A percentile compares a stretch with the other conserved stretches of the same genome.
phyloP scores from a whole-genome alignment of 2,888 invertebrate genomes.

The Calameuta idolon region DNA sequence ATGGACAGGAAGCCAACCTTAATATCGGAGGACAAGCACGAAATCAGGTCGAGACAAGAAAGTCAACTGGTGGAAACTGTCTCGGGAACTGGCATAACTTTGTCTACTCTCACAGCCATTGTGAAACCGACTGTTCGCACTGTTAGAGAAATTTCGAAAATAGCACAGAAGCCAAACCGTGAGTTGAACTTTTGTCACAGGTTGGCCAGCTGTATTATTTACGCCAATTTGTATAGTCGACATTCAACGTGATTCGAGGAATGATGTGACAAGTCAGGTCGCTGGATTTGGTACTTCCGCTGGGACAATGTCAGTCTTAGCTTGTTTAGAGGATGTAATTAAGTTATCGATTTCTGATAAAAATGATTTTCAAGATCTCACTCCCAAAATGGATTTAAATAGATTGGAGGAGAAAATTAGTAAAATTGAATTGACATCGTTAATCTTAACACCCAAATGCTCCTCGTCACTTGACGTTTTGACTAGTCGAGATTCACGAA shows the following conservation, averaged over 20 bases:
- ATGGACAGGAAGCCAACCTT: not conserved
- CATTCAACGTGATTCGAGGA: not conserved
- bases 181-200: not conserved
- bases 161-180: not conserved
- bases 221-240: not conserved
- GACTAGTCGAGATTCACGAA: not conserved
- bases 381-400: not conserved
- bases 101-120: not conserved
- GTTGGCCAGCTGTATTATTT: not conserved
- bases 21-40: not conserved
- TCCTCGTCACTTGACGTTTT: not conserved
- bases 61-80: not conserved
- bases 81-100: not conserved
- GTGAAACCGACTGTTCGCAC: not conserved
- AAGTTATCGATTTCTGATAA: constrained; percentile 1
- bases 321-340: not conserved
- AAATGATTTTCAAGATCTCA: constrained; percentile 7
- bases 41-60: not conserved
- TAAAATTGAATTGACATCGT: not conserved
- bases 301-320: constrained; percentile 12
- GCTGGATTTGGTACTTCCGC: not conserved
- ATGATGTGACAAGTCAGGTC: not conserved
- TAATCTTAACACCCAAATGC: not conserved
- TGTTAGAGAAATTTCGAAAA: not conserved
- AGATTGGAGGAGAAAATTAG: constrained; percentile 1